A percentile compares a stretch with the other conserved stretches of the same genome.
Evolutionary conservation across 2,113 vertebrate genomes (phyloP).

Genomic region (Phylloscopus whistleri): DNA sequence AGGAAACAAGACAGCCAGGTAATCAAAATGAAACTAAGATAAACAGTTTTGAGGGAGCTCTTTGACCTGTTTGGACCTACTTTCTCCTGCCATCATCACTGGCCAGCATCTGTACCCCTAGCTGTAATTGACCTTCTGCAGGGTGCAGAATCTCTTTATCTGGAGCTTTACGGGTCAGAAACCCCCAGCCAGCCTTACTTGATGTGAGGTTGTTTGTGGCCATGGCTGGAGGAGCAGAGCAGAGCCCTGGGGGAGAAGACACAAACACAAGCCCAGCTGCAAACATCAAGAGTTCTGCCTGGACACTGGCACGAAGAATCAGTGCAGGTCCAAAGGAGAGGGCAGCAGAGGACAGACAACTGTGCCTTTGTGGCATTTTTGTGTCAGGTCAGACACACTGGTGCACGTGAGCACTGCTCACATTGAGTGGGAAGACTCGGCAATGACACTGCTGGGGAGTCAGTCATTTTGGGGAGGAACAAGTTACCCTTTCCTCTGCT

Average conservation of each 20-base stretch:
- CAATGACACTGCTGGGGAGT: background rate
- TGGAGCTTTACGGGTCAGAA: background rate
- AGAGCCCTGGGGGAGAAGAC: background rate
- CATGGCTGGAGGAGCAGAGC: background rate
- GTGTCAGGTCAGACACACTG: background rate
- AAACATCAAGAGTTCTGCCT: background rate
- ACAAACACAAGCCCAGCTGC: background rate
- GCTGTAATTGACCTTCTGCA: background rate
- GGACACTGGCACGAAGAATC: fast-evolving
- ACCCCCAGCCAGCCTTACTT: background rate
- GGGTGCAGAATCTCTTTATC: background rate
- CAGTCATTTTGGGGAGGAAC: background rate
- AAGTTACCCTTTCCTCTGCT: background rate
- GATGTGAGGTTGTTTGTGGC: background rate
- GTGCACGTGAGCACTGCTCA: background rate
- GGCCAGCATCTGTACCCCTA: background rate
- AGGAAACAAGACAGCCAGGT: background rate
- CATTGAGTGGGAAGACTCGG: fast-evolving
- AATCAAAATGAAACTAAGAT: background rate
- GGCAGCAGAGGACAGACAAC: background rate
- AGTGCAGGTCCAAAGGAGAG: background rate
- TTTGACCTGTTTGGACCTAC: background rate
- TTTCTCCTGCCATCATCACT: background rate
- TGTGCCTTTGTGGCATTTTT: background rate
- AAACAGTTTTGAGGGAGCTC: background rate